Evolutionary conservation across 1,140 invertebrate species (phyloP).

Genomic region (Leucophenga varia): DNA sequence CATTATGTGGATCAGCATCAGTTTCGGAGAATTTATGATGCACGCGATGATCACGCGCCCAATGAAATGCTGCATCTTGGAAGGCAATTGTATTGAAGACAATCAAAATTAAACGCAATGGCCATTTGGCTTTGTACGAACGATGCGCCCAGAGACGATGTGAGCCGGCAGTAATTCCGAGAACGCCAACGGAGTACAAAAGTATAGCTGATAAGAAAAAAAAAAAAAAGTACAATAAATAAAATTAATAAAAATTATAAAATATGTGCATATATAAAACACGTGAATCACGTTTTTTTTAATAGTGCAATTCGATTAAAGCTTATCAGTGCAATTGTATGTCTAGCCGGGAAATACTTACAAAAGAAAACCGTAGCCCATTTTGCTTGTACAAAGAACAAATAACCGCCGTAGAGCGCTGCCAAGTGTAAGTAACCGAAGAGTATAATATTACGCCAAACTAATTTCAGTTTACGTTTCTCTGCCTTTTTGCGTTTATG

Average conservation of each 20-base stretch:
- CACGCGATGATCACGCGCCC: constrained; percentile 90
- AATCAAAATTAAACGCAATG: constrained; percentile 74
- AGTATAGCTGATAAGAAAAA: constrained; percentile 17
- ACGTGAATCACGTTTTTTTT: not conserved
- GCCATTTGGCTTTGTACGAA: constrained; percentile 90
- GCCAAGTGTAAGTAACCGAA: constrained; percentile 85
- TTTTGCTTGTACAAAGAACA: constrained; percentile 76
- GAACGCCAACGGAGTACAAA: constrained; percentile 67
- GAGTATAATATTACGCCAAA: constrained; percentile 90
- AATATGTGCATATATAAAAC: not conserved
- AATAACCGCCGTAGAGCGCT: constrained; percentile 81
- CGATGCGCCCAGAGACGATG: constrained; percentile 92
- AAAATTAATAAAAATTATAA: no score
- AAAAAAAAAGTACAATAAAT: no score
- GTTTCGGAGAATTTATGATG: constrained; percentile 97
- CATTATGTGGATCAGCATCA: constrained; percentile 93
- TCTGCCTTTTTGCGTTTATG: constrained; percentile 49
- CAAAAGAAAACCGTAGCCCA: constrained; percentile 73
- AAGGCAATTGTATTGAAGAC: constrained; percentile 82
- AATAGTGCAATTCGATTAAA: not conserved
- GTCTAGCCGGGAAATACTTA: no score
- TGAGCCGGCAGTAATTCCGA: constrained; percentile 89
- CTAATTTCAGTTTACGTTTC: constrained; percentile 63
- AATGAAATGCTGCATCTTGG: constrained; percentile 88
- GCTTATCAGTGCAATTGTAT: constrained; percentile 68